Base-by-base conservation (phyloP, 53 echinoderm and acorn worm species). In the Mesocentrotus franciscanus region DNA sequence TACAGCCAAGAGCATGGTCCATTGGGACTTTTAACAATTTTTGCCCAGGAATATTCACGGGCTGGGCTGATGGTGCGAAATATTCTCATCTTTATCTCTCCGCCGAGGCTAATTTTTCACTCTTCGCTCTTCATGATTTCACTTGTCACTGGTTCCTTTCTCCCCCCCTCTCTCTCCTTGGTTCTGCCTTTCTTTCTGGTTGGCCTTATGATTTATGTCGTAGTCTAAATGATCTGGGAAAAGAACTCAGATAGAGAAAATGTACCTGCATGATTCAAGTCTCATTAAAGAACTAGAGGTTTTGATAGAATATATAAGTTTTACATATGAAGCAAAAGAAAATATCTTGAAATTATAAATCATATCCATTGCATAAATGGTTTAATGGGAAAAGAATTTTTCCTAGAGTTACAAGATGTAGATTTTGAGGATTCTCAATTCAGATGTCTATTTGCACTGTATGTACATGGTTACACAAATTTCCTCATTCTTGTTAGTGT, bases 21-120 rank as follows among this genome's bases (percentile, higher is more conserved):
- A n/a, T 11, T 8, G 87, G 87, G 87, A 87, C 87, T 57, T 58
- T 87, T 87, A 87, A 87, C 87, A 87, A 87, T 87, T 87, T 81
- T 75, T 26, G 87, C 57, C 81, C 59, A 20, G 58, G 87, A 87
- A 91, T 91, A 91, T 91, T 91, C 68, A 68, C 68, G 35, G 27
- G 26, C 35, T 79, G 30, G 91, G 35, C 34, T 68, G 62, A 62
- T 34, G 91, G 91, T 91, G 91, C 18, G 91, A 91, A 91, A 68
- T 91, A 64, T 91, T 61, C 91, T 68, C 91, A 91, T 91, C 91
- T 91, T 29, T 91, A 64, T 91, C 68, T 91, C 91, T 66, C 91
- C 91, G 24, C 66, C 22, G 91, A 91, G 91, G 91, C 68, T 91
- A 64, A 91, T 91, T 64, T 66, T 91, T 91, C 91, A 68, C 64